A percentile compares a stretch with the other conserved stretches of the same genome.
These are phyloP conservation scores for Ornithorhynchus anatinus DNA, from an alignment of 2,113 vertebrate genomes.

Conservation along the genomic window DNA sequence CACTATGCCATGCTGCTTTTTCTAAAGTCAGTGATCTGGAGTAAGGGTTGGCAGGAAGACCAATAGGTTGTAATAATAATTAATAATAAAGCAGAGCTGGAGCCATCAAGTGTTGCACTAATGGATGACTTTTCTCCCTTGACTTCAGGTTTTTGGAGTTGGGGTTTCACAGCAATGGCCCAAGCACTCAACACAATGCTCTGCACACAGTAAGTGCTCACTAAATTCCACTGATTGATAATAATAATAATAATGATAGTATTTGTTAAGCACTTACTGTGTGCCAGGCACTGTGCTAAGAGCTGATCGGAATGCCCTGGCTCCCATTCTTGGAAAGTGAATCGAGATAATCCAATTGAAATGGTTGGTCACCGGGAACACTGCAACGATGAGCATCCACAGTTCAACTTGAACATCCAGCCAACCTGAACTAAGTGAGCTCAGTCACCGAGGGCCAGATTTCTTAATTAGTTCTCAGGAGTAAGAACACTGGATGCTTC, in stretches of 20 bases:
- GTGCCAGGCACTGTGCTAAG: no score
- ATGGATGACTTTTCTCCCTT: conserved; percentile 41
- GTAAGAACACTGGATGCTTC: conserved; percentile 65
- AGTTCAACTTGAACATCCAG: conserved; percentile 72
- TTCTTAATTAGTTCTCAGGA: conserved; percentile 78
- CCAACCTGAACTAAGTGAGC: conserved; percentile 78
- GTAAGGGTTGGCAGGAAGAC: no score
- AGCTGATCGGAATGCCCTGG: conserved; percentile 57
- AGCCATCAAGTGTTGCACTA: conserved; percentile 1
- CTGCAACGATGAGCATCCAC: conserved; percentile 70
- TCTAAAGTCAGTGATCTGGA: no score
- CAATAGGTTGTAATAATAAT: no score
- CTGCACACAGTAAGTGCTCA: no score
- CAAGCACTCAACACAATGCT: no score
- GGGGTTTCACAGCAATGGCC: conserved; percentile 40
- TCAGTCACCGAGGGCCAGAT: conserved; percentile 57
- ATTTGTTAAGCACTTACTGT: no score
- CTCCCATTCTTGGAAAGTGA: conserved; percentile 60
- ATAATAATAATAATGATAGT: no score
- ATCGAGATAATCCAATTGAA: conserved; percentile 64
- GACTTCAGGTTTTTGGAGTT: conserved; percentile 16
- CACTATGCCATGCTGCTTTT: no score
- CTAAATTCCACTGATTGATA: no score
- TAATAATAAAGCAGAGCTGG: no score
- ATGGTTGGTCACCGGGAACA: conserved; percentile 61